Evolutionary conservation across 2,797 vertebrate species (phyloP), one percentile per base, ranked within the genome.

Genomic region (Mormyrus proboscirostris): DNA sequence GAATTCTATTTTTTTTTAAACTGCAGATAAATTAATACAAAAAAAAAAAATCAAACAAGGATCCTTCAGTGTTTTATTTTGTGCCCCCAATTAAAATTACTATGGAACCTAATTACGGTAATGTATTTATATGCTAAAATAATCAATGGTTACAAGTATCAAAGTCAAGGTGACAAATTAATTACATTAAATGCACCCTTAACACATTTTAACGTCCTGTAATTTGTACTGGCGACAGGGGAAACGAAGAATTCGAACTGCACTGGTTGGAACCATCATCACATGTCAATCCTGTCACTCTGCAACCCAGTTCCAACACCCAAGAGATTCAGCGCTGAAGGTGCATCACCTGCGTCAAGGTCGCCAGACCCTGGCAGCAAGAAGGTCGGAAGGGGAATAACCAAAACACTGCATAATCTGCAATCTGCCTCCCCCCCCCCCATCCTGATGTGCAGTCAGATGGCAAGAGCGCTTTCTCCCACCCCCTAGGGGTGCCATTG

Each of bases 361-460:
- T 79, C 2, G 38, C 4, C 38, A 38, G 38, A 41, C 38, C 73
- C 38, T 8, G 38, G 12, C 73, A 79, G 51, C 22, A 25, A 47
- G 44, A 10, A 50, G 33, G 51, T 6, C 3, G 51, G 12, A 76
- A 53, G 65, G 65, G 49, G 12, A 12, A 44, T 19, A 19, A 86
- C 85, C 85, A 14, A 33, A 57, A 57, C 47, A 29, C 22, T 41
- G 25, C 49, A 41, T 33, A 79, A n/a, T n/a, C 3, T 88, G 2
- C 55, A 55, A 55, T 55, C 16, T 19, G 5, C 55, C 4, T 16
- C 53, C 33, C 59, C 73, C 91, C 89, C 41, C 90, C 90, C 50
- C 7, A 49, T 76, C 90, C 90, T 44, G 91, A 90, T 88, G 90
- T 6, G 87, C 82, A 41, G 82, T 90, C 91, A 92, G 92, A 92